A percentile compares a stretch with the other conserved stretches of the same genome.
These are phyloP conservation scores for Daphoenositta chrysoptera DNA, from an alignment of 2,113 vertebrate genomes.

Conservation along the genomic window DNA sequence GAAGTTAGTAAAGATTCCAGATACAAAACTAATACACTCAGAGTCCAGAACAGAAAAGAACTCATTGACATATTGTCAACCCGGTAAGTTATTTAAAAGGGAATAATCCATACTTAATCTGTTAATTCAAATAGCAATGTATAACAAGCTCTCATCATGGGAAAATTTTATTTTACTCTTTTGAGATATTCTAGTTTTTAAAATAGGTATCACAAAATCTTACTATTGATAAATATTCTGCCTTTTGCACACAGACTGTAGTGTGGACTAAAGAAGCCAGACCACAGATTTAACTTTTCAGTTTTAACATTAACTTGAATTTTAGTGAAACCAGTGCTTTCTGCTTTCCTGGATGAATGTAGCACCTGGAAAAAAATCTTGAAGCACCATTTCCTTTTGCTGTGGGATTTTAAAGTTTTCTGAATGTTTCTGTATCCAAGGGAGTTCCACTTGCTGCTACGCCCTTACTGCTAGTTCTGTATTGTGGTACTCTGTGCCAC, in stretches of 20 bases:
- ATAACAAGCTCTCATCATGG: background rate
- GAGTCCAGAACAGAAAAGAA: conserved; percentile 85
- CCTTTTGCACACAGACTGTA: background rate
- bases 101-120: background rate
- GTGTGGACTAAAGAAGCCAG: background rate
- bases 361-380: background rate
- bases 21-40: conserved; percentile 85
- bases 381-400: background rate
- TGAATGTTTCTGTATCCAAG: background rate
- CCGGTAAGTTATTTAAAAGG: conserved; percentile 71
- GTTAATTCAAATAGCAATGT: background rate
- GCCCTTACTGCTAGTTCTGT: background rate
- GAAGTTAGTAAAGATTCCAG: conserved; percentile 75
- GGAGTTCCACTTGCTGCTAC: background rate
- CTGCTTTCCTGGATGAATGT: background rate
- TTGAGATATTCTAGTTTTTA: background rate
- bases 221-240: background rate
- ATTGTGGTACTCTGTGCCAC: background rate
- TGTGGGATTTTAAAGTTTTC: background rate
- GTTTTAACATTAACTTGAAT: background rate
- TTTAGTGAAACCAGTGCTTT: background rate
- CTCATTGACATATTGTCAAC: conserved; percentile 78
- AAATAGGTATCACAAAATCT: background rate
- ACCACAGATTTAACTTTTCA: background rate
- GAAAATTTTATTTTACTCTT: background rate